phyloP scores from a whole-genome alignment of 2,888 invertebrate genomes.

The Polyommatus iphigenia region DNA sequence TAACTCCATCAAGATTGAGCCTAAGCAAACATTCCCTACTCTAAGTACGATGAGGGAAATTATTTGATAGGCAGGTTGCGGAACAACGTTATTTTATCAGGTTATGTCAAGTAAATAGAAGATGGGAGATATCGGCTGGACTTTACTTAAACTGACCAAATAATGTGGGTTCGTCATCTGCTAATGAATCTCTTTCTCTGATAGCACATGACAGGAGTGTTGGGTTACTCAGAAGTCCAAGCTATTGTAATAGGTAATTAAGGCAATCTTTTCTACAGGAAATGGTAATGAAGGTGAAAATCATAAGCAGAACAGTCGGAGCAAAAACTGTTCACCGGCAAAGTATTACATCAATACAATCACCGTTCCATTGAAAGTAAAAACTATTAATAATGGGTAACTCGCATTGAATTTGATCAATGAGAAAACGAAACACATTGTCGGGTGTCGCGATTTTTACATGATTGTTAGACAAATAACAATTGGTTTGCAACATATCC shows the following conservation, averaged over 20 bases:
- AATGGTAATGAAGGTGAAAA: conserved; percentile 15
- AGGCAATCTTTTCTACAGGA: background rate
- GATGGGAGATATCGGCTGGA: too few species aligned
- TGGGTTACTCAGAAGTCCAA: background rate
- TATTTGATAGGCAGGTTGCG: background rate
- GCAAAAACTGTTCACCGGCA: background rate
- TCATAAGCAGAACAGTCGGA: background rate
- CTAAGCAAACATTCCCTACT: background rate
- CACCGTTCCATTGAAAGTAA: conserved; percentile 32
- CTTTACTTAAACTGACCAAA: too few species aligned
- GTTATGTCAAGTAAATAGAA: too few species aligned
- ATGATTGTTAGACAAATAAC: conserved; percentile 39
- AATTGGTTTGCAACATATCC: conserved; percentile 52
- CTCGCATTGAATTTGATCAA: conserved; percentile 38
- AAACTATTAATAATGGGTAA: conserved; percentile 28
- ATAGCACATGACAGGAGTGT: background rate
- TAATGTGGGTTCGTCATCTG: too few species aligned
- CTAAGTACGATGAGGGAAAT: background rate
- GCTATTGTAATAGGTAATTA: background rate
- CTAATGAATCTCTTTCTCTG: too few species aligned
- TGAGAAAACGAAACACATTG: conserved; percentile 41
- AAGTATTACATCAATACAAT: conserved; percentile 27
- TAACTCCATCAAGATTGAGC: background rate
- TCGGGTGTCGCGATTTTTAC: conserved; percentile 39
- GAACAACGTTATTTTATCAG: too few species aligned